Percentiles rank a stretch among this genome's conserved stretches.
These are phyloP conservation scores for Epistrophe eligans DNA, from an alignment of 2,888 invertebrate species.

Conservation along the genomic window DNA sequence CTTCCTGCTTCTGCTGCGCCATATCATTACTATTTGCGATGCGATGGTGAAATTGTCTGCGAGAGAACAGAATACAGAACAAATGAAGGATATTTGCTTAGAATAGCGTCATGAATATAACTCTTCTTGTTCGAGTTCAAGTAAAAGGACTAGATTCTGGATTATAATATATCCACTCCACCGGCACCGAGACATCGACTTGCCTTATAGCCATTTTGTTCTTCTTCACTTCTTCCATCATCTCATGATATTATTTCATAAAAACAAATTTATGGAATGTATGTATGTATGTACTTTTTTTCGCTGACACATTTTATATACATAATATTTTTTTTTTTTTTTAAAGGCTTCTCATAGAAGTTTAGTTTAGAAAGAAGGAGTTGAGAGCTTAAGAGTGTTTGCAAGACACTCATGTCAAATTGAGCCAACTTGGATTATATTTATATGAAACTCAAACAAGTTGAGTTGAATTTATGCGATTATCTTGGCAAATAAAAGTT, in stretches of 20 bases:
- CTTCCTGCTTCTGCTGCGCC: slow-evolving; percentile 23
- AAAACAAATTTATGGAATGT: slow-evolving; percentile 28
- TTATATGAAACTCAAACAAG: slow-evolving; percentile 63
- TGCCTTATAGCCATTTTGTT: slow-evolving; percentile 13
- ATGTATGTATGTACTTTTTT: background rate
- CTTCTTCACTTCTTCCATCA: background rate
- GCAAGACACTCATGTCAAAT: slow-evolving; percentile 69
- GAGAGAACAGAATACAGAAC: slow-evolving; percentile 13
- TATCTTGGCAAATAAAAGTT: slow-evolving; percentile 66
- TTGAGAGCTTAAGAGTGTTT: slow-evolving; percentile 56
- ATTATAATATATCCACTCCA: background rate
- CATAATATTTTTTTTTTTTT: background rate
- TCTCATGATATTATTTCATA: slow-evolving; percentile 21
- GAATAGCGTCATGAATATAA: slow-evolving; percentile 44
- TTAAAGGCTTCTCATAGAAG: slow-evolving; percentile 28
- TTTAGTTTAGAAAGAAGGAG: slow-evolving; percentile 22
- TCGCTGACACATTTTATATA: slow-evolving; percentile 14
- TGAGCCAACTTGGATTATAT: slow-evolving; percentile 66
- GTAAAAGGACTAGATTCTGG: background rate
- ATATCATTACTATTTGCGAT: slow-evolving; percentile 37
- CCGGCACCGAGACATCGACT: background rate
- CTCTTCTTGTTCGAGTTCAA: slow-evolving; percentile 6
- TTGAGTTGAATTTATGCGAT: slow-evolving; percentile 62
- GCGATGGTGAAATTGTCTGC: slow-evolving; percentile 19
- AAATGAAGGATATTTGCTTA: slow-evolving; percentile 58